phyloP scores from a whole-genome alignment of 2,113 vertebrate genomes.

The Forbesichthys agassizii region DNA sequence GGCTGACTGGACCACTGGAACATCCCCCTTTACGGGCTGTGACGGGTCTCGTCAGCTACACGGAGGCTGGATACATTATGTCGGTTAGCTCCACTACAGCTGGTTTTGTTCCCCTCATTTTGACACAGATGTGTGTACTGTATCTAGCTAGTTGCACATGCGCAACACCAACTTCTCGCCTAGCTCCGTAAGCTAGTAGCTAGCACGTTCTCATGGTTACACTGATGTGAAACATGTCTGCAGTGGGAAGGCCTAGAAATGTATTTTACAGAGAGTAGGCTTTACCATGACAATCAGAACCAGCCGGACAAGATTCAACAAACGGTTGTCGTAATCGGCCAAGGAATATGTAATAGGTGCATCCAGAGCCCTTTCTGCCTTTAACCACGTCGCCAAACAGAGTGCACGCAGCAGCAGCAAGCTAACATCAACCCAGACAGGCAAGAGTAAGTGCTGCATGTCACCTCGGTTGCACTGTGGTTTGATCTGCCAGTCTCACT shows the following conservation, averaged over 20 bases:
- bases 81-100: conserved; percentile 21
- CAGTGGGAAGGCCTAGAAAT: no score
- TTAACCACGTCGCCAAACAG: no score
- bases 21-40: conserved; percentile 9
- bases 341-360: no score
- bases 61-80: no score
- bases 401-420: conserved; percentile 1
- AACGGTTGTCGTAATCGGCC: neutral
- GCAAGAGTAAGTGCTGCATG: conserved; percentile 8
- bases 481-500: conserved; percentile 13
- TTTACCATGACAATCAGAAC: no score
- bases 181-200: no score
- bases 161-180: no score
- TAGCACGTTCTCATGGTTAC: no score
- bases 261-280: no score
- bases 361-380: conserved; percentile 1
- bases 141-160: neutral
- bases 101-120: neutral
- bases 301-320: neutral
- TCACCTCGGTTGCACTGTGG: neutral
- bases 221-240: no score
- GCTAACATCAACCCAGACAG: conserved; percentile 17
- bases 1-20: conserved; percentile 63
- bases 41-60: no score
- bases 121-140: no score